These are phyloP conservation scores for Engystomops pustulosus DNA, from an alignment of 2,113 vertebrate genomes.

Conservation along the genomic window DNA sequence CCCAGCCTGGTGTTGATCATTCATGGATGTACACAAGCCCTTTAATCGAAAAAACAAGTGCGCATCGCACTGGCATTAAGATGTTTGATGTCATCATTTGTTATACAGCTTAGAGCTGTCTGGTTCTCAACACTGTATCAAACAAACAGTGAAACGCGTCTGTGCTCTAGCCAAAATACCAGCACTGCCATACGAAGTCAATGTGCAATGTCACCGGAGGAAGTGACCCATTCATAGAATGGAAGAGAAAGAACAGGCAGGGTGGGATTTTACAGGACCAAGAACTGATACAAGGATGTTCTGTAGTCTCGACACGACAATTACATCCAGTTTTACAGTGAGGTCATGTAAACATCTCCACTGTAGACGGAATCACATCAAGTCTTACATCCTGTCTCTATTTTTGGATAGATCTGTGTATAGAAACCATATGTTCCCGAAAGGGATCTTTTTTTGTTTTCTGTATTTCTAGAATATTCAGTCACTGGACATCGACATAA, in stretches of 20 bases:
- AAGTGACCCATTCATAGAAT: slow-evolving; percentile 5
- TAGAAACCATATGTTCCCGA: slow-evolving; percentile 1
- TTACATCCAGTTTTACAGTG: slow-evolving; percentile 26
- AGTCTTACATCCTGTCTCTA: slow-evolving; percentile 14
- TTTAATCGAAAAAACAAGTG: slow-evolving; percentile 26
- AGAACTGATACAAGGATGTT: slow-evolving; percentile 19
- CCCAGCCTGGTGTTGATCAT: slow-evolving; percentile 7
- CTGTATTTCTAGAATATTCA: not conserved
- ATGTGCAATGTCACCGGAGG: slow-evolving; percentile 23
- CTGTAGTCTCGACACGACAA: not conserved
- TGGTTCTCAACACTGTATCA: slow-evolving; percentile 33
- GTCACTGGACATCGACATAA: not conserved
- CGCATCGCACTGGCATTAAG: not conserved
- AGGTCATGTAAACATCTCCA: slow-evolving; percentile 8
- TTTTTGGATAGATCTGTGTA: slow-evolving; percentile 22
- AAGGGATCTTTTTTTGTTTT: not conserved
- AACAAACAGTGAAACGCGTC: slow-evolving; percentile 37
- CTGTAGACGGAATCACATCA: not conserved
- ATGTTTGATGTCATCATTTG: slow-evolving; percentile 31
- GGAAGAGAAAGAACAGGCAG: slow-evolving; percentile 1
- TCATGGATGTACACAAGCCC: slow-evolving; percentile 15
- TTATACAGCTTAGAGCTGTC: slow-evolving; percentile 14
- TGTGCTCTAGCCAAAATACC: slow-evolving; percentile 28
- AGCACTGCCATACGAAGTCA: not conserved
- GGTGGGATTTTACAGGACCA: not conserved